These are phyloP conservation scores for Bombycilla garrulus DNA, from an alignment of 2,113 vertebrate genomes.

Conservation along the genomic window DNA sequence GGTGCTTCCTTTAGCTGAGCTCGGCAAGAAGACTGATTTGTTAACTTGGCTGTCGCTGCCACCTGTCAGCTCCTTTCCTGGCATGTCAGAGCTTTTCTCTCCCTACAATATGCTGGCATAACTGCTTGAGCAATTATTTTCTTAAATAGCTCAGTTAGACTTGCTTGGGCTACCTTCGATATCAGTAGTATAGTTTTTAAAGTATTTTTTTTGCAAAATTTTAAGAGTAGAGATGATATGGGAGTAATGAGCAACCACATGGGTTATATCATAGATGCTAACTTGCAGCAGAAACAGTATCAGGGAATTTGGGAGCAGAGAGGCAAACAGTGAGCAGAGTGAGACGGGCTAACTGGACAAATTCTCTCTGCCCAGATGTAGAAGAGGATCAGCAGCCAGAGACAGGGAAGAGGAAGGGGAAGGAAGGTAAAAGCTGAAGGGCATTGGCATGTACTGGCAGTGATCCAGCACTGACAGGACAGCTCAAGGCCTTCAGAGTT, in stretches of 20 bases:
- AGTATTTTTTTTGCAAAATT: neutral
- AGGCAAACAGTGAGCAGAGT: neutral
- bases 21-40: accelerated
- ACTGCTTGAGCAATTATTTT: neutral
- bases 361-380: neutral
- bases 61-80: neutral
- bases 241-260: neutral
- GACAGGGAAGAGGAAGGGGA: neutral
- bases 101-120: neutral
- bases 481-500: neutral
- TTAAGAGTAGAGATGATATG: neutral
- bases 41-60: neutral
- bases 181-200: neutral
- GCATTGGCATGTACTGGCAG: accelerated
- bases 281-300: neutral
- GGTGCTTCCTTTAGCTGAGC: neutral
- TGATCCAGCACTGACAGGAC: accelerated
- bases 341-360: neutral
- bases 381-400: neutral
- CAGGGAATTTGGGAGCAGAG: neutral
- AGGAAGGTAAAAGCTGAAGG: neutral
- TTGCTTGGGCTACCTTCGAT: neutral
- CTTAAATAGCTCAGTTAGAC: neutral
- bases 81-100: neutral
- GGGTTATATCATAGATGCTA: neutral